Base-by-base conservation (phyloP, 2,797 vertebrate species). In the Syngnathus acus region DNA sequence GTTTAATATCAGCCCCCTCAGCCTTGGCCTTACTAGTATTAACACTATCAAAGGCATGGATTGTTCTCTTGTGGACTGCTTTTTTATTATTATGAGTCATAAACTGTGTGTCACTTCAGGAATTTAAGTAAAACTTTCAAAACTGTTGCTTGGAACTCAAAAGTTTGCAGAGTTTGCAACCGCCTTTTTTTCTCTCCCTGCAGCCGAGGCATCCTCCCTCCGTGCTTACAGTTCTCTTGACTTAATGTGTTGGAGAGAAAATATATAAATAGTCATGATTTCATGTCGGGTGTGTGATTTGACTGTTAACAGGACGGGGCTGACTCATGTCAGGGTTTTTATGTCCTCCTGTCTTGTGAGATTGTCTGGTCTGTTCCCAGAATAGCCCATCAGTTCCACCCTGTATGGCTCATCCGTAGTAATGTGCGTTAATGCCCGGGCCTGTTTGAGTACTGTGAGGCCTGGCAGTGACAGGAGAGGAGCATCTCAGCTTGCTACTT, bases 311-410 rank as follows among this genome's bases (percentile, higher is more conserved):
- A 83, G 84, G 85, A 85, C 86, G 76, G 86, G 84, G 85, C 81
- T 86, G 82, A 83, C 82, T 87, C 80, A 67, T 86, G 86, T 89
- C 87, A 85, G 86, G 85, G 77, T 87, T 87, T 87, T 86, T 87
- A 87, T 88, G 87, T 85, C 87, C 87, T 83, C 87, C 79, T 79
- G 81, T 86, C 87, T 88, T 87, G 77, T 76, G 86, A 88, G 85
- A 84, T 82, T 86, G 88, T 87, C 87, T 86, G 86, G 84, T 83
- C 83, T 80, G 84, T 82, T 88, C 88, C 88, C 76, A 84, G 87
- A 90, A 90, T 90, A 90, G 89, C 83, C 84, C 87, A 87, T 89
- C 89, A 90, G 89, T 88, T 90, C 87, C 87, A 84, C 89, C 88
- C 81, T 82, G 85, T 74, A 72, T 83, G 82, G 85, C 85, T 90